A percentile compares a stretch with the other conserved stretches of the same genome.
Conservation (phyloP, 2,113 vertebrate species). For the Stigmatopora argus region DNA sequence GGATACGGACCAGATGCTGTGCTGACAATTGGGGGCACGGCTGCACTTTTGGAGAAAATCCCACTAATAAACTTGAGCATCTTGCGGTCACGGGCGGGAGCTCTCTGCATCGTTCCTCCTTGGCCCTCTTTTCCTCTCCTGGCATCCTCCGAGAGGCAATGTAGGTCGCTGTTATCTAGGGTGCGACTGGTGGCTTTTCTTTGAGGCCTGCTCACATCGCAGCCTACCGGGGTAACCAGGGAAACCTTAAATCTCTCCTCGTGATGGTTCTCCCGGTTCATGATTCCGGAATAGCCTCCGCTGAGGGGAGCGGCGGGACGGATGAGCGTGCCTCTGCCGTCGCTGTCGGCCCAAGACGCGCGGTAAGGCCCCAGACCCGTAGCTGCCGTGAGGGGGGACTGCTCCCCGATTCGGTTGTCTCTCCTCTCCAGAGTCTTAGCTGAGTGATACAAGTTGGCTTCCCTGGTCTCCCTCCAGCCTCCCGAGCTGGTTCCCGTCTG, state of each 20-base stretch:
- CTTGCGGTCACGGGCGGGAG: constrained; percentile 84
- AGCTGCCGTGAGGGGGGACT: constrained; percentile 54
- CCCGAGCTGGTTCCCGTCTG: constrained; percentile 45
- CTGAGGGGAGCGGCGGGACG: constrained; percentile 50
- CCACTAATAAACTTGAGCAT: constrained; percentile 97
- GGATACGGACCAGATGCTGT: constrained; percentile 63
- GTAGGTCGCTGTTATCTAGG: constrained; percentile 89
- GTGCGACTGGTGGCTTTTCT: constrained; percentile 87
- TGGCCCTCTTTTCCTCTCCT: constrained; percentile 63
- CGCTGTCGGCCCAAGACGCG: constrained; percentile 88
- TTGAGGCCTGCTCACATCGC: constrained; percentile 64
- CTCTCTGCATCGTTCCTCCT: constrained; percentile 64
- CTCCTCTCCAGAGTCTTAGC: constrained; percentile 70
- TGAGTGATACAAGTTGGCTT: constrained; percentile 59
- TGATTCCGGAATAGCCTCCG: constrained; percentile 51
- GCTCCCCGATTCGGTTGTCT: constrained; percentile 62
- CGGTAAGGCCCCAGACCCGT: constrained; percentile 69
- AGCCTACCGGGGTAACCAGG: constrained; percentile 52
- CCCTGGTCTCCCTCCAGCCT: constrained; percentile 57
- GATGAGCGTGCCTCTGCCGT: constrained; percentile 63
- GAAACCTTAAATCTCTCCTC: constrained; percentile 69
- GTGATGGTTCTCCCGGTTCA: constrained; percentile 67
- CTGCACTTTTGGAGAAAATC: constrained; percentile 88
- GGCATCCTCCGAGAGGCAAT: constrained; percentile 71
- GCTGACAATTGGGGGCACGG: constrained; percentile 63